Conservation (phyloP, 2,888 invertebrate species). For the Callimorpha dominula region DNA sequence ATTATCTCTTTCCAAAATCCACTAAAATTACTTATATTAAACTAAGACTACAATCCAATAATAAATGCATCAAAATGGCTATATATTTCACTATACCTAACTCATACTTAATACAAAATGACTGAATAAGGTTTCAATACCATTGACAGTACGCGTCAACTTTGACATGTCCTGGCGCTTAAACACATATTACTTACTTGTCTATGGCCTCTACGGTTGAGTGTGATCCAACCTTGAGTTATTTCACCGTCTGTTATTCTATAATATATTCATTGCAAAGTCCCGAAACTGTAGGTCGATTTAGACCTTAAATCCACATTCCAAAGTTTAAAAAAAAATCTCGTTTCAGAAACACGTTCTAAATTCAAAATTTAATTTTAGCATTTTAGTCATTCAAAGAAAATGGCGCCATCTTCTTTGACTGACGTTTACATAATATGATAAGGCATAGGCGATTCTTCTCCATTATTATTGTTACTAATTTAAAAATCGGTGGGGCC, state of each 20-base stretch:
- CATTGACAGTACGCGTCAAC: background rate
- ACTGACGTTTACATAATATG: too few relatives aligned
- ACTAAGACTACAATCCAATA: conserved; percentile 33
- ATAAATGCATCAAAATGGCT: conserved; percentile 71
- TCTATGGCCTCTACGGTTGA: background rate
- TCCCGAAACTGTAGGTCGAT: conserved; percentile 4
- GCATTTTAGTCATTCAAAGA: background rate
- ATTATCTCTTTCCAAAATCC: conserved; percentile 33
- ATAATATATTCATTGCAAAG: conserved; percentile 29
- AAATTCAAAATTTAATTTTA: too few relatives aligned
- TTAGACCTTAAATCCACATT: background rate
- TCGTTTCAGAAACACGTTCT: background rate
- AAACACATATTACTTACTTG: background rate
- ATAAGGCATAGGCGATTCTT: too few relatives aligned
- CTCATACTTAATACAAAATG: conserved; percentile 18
- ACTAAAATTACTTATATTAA: conserved; percentile 30
- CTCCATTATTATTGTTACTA: too few relatives aligned
- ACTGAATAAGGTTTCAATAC: conserved; percentile 5
- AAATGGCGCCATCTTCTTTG: too few relatives aligned
- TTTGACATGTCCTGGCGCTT: background rate
- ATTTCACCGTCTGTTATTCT: conserved; percentile 3
- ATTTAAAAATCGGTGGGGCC: too few relatives aligned
- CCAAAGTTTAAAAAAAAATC: background rate
- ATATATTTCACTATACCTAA: conserved; percentile 36
- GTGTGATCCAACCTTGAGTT: background rate